phyloP scores from a whole-genome alignment of 2,888 invertebrate species.

The Sericinus montela region DNA sequence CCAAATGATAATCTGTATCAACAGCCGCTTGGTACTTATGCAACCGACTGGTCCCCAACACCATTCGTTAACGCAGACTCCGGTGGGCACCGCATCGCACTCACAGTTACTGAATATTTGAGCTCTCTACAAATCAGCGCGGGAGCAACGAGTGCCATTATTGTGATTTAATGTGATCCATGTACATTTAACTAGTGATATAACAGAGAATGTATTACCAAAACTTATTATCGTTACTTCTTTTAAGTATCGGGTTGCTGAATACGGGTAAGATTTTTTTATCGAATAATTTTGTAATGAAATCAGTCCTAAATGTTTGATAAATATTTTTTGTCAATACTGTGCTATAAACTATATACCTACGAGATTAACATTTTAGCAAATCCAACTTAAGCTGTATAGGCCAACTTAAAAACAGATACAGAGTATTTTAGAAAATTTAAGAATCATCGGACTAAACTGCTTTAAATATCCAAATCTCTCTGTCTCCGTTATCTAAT shows the following conservation, averaged over 20 bases:
- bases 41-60: constrained; percentile 47
- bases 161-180: constrained; percentile 24
- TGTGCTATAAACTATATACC: too few relatives aligned
- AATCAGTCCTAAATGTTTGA: too few relatives aligned
- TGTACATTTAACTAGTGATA: not conserved
- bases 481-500: too few relatives aligned
- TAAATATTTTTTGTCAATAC: too few relatives aligned
- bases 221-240: constrained; percentile 30
- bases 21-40: constrained; percentile 60
- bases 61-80: constrained; percentile 34
- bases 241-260: constrained; percentile 36
- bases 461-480: too few relatives aligned
- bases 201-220: constrained; percentile 29
- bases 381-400: too few relatives aligned
- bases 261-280: constrained; percentile 35
- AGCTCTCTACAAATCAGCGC: constrained; percentile 17
- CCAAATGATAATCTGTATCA: constrained; percentile 77
- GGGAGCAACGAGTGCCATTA: constrained; percentile 31
- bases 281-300: too few relatives aligned
- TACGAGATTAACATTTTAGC: too few relatives aligned
- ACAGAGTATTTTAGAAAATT: too few relatives aligned
- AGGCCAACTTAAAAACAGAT: too few relatives aligned
- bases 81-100: constrained; percentile 46
- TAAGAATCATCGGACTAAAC: too few relatives aligned
- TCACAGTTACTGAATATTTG: constrained; percentile 35